These are phyloP conservation scores for Mercenaria mercenaria DNA, from an alignment of 1,140 invertebrate genomes.

Conservation along the genomic window DNA sequence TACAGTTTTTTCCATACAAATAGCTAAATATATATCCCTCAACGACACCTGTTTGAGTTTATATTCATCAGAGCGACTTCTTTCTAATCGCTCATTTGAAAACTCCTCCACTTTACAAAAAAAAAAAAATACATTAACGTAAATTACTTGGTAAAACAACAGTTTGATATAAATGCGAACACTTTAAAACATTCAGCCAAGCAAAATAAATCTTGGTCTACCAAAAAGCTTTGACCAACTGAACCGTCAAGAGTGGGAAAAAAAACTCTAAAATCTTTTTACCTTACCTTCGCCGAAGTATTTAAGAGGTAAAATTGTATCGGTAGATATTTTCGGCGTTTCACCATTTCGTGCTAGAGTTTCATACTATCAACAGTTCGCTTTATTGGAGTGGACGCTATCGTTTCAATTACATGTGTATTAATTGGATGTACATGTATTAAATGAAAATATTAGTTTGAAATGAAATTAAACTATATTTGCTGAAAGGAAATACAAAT, in stretches of 20 bases:
- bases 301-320: neutral
- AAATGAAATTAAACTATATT: neutral
- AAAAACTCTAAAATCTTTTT: neutral
- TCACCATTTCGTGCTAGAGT: slow-evolving; percentile 26
- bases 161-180: neutral
- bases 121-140: neutral
- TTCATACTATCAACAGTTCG: neutral
- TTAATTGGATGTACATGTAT: slow-evolving; percentile 3
- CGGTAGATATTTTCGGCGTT: neutral
- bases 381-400: neutral
- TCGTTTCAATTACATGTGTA: neutral
- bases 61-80: neutral
- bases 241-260: neutral
- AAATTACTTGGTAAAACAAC: neutral
- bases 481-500: neutral
- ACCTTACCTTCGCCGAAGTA: neutral
- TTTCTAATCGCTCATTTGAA: neutral
- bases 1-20: too few species aligned
- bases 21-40: too few species aligned
- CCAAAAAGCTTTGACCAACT: neutral
- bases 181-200: neutral
- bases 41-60: neutral
- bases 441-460: neutral
- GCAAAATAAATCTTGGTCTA: neutral
- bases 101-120: neutral